Evolutionary conservation across 2,888 invertebrate genomes (phyloP).

Genomic region (Sminthurinus aureus): DNA sequence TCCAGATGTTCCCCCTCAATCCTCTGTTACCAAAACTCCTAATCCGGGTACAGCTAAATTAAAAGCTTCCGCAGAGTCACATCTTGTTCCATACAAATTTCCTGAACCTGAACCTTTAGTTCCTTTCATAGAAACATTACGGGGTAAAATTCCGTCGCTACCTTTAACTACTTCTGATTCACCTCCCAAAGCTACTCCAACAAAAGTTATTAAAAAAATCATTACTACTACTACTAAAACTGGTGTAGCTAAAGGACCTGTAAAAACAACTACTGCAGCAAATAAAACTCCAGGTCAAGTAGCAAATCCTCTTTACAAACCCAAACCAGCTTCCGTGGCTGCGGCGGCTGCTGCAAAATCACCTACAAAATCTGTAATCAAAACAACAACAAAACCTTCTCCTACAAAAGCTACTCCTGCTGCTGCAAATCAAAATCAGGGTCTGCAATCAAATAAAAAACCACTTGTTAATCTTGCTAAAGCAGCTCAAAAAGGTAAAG

Average conservation of each 20-base stretch:
- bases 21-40: background rate
- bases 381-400: background rate
- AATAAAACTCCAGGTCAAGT: background rate
- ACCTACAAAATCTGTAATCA: background rate
- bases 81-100: background rate
- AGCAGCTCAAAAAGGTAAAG: too few species aligned
- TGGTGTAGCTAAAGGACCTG: background rate
- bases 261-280: background rate
- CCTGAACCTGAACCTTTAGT: background rate
- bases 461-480: background rate
- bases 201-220: background rate
- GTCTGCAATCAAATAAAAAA: background rate
- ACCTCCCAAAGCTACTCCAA: background rate
- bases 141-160: background rate
- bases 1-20: background rate
- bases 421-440: too few species aligned
- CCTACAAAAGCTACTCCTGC: background rate
- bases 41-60: background rate
- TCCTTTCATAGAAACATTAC: background rate
- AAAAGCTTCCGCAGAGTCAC: background rate
- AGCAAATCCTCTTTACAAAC: background rate
- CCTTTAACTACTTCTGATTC: background rate
- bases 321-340: background rate
- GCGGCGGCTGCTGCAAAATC: background rate
- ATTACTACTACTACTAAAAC: background rate